Evolutionary conservation across 2,797 vertebrate species (phyloP), one percentile per base, ranked within the genome.

Genomic region (Propithecus deckenii): DNA sequence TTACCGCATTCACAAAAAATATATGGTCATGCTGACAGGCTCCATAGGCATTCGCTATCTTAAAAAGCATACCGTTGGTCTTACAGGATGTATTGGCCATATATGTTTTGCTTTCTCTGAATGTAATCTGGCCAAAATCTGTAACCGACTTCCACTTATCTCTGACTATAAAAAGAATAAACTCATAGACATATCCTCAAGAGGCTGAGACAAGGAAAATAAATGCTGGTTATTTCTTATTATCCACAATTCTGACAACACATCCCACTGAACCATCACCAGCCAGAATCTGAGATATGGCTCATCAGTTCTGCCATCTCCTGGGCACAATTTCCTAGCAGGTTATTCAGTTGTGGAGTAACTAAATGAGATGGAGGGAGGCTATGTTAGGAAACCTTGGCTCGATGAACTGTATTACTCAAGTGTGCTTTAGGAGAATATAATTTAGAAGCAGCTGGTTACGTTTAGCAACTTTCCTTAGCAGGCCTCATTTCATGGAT

Each of bases 361-460:
- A 89, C 88, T 94, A 91, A 96, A 96, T 97, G 94, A 96, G 88
- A 55, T 89, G 74, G 78, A 96, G 63, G n/a, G 83, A 89, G 83
- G 57, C 63, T 76, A n/a, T 43, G 30, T 57, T 74, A 88, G 63
- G 72, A 95, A 97, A 97, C 59, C 74, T 61, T 20, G 74, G 55
- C 61, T 86, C 85, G 90, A 4, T 65, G 57, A 93, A 74, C 65
- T 11, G 1, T 76, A 81, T 59, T 76, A 95, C 65, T 67, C 72
- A 90, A 28, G 12, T 52, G 20, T 50, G 11, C 38, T 90, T 72
- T 52, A 75, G 35, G 59, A 83, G 23, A 92, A 38, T 50, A 43
- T 43, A 59, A 84, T 86, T 94, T 76, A 93, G 71, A 96, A 86
- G 65, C 74, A 86, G 79, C 46, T 76, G 74, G 41, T 74, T 78